Percentiles rank a stretch among this genome's conserved stretches.
Conservation (phyloP, 1,140 invertebrate species). For the Olivierus martensii region DNA sequence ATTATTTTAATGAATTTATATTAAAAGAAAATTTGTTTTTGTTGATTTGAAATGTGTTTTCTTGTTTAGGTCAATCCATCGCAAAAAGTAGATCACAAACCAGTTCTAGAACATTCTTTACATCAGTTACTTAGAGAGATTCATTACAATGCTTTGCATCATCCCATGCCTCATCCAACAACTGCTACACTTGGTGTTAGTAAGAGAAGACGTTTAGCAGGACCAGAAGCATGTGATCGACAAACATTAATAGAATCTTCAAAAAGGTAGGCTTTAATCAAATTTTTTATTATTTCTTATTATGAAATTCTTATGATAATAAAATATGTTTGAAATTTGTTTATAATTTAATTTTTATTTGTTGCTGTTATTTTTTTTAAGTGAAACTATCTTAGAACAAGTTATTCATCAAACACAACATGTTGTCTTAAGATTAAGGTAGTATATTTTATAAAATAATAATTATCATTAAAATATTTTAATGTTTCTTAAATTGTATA, state of each 20-base stretch:
- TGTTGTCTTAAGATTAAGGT: constrained; percentile 72
- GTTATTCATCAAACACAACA: constrained; percentile 93
- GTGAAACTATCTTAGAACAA: constrained; percentile 76
- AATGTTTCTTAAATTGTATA: too few relatives aligned
- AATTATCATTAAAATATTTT: too few relatives aligned
- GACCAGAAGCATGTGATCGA: constrained; percentile 72
- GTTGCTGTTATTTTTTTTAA: constrained; percentile 22
- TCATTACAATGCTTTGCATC: constrained; percentile 82
- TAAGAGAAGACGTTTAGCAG: constrained; percentile 74
- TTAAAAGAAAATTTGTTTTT: too few relatives aligned
- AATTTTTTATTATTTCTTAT: background rate
- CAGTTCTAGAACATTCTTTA: constrained; percentile 88
- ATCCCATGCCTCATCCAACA: constrained; percentile 85
- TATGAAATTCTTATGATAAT: background rate
- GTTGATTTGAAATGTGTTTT: background rate
- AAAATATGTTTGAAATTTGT: too few relatives aligned
- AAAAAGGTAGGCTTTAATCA: constrained; percentile 38
- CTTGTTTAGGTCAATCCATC: constrained; percentile 17
- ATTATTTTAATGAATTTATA: too few relatives aligned
- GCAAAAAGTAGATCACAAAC: constrained; percentile 67
- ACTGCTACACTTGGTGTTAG: constrained; percentile 79
- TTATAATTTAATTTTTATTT: background rate
- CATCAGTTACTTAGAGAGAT: constrained; percentile 84
- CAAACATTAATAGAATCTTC: constrained; percentile 76
- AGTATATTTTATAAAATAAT: constrained; percentile 3